Percentiles rank a stretch among this genome's conserved stretches.
phyloP scores from a whole-genome alignment of 2,888 invertebrate genomes.

The Geotrupes spiniger region DNA sequence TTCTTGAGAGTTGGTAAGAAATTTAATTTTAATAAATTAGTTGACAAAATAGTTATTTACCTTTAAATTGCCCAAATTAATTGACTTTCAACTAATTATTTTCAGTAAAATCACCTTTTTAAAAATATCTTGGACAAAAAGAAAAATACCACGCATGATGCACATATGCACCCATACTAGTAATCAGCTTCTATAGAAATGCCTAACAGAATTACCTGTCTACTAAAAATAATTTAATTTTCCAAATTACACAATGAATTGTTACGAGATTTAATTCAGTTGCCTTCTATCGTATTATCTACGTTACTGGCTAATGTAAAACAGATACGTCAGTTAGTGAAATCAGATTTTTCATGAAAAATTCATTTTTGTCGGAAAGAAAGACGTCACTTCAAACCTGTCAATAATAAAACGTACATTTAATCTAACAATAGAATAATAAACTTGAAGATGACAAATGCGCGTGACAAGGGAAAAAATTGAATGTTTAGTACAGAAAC shows the following conservation, averaged over 20 bases:
- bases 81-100: too few relatives aligned
- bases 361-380: neutral
- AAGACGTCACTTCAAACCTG: neutral
- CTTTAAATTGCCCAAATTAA: too few relatives aligned
- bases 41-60: too few relatives aligned
- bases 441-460: constrained; percentile 25
- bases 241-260: constrained; percentile 8
- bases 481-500: constrained; percentile 25
- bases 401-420: constrained; percentile 7
- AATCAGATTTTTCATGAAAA: neutral
- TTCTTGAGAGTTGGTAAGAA: too few relatives aligned
- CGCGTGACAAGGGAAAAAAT: constrained; percentile 25
- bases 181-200: constrained; percentile 16
- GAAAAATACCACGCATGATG: constrained; percentile 5
- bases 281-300: neutral
- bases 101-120: neutral
- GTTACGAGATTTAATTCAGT: constrained; percentile 4
- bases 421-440: constrained; percentile 21
- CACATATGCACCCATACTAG: constrained; percentile 13
- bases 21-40: too few relatives aligned
- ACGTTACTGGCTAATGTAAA: neutral
- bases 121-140: constrained; percentile 2
- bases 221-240: constrained; percentile 14
- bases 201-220: constrained; percentile 18
- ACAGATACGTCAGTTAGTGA: neutral